Evolutionary conservation across 2,113 vertebrate species (phyloP).

Genomic region (Crotalus tigris): DNA sequence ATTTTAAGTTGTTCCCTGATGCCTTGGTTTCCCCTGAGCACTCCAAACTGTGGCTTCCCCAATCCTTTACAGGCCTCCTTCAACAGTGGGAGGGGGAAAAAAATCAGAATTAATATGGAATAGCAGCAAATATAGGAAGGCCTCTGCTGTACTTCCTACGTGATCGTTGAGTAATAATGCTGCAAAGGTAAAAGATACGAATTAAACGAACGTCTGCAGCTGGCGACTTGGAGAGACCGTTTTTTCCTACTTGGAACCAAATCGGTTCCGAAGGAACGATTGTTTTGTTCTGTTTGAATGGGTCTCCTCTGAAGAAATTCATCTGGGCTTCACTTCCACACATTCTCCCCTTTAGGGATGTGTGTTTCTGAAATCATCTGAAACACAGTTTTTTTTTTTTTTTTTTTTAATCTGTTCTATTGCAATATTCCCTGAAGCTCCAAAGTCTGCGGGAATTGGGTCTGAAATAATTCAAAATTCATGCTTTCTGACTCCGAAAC

Average conservation of each 20-base stretch:
- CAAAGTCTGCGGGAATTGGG: neutral
- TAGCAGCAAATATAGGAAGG: neutral
- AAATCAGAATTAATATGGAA: neutral
- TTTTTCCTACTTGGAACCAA: neutral
- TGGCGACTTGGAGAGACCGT: rapidly evolving
- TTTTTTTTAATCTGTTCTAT: too few relatives aligned
- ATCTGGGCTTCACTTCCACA: neutral
- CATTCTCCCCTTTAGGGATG: neutral
- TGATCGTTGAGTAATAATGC: neutral
- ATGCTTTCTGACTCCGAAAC: neutral
- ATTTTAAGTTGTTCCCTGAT: neutral
- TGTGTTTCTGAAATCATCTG: neutral
- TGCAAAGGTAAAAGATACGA: neutral
- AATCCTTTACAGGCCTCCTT: neutral
- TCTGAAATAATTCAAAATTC: too few relatives aligned
- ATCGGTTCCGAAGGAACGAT: neutral
- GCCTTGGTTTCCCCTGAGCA: neutral
- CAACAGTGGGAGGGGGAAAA: neutral
- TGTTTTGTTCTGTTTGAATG: too few relatives aligned
- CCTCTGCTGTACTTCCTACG: neutral
- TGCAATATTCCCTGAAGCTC: neutral
- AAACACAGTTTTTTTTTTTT: neutral
- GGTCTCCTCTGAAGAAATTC: neutral
- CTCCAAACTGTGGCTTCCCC: neutral
- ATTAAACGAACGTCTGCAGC: neutral